A percentile compares a stretch with the other conserved stretches of the same genome.
These are phyloP conservation scores for Macrosiphum euphorbiae DNA, from an alignment of 2,888 invertebrate genomes.

Conservation along the genomic window DNA sequence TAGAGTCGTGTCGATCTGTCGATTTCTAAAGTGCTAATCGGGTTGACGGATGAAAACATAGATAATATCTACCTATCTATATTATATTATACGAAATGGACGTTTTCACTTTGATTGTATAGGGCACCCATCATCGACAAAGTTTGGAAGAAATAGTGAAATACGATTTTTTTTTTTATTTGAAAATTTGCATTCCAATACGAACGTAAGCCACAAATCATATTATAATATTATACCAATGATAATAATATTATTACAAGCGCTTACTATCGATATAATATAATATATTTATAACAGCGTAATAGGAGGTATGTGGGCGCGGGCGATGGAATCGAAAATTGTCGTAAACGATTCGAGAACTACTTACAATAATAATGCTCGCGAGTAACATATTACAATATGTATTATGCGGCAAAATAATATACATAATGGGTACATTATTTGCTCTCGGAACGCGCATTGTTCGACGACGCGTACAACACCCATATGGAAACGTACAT, in stretches of 20 bases:
- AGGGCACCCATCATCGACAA: background rate
- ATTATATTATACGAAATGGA: background rate
- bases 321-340: background rate
- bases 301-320: background rate
- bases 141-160: background rate
- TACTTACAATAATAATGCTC: background rate
- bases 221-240: background rate
- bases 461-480: background rate
- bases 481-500: background rate
- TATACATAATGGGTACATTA: background rate
- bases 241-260: background rate
- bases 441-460: background rate
- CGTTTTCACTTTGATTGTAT: conserved; percentile 12
- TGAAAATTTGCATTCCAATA: background rate
- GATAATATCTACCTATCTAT: background rate
- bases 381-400: background rate
- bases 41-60: background rate
- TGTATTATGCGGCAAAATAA: background rate
- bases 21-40: conserved; percentile 36
- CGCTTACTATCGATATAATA: background rate
- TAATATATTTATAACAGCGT: background rate
- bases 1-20: background rate
- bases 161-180: background rate
- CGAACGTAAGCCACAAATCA: background rate
- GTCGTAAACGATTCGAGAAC: background rate